Percentiles rank a stretch among this genome's conserved stretches.
phyloP scores from a whole-genome alignment of 2,113 vertebrate species.

The Cyanoramphus novaezelandiae region DNA sequence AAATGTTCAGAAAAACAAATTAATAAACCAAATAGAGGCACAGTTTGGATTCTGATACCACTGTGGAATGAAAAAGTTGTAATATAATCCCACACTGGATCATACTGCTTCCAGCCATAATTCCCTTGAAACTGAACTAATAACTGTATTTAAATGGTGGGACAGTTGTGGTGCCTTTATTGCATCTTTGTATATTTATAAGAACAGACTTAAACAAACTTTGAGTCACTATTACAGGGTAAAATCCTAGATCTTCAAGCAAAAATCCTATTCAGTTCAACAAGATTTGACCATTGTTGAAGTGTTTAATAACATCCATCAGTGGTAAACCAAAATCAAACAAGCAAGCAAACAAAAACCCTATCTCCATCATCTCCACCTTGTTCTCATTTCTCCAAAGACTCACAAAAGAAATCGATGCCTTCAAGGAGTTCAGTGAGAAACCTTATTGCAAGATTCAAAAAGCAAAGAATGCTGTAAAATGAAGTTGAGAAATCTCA shows the following conservation, averaged over 20 bases:
- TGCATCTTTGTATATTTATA: neutral
- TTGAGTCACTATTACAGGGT: neutral
- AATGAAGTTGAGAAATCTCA: neutral
- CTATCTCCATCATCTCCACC: neutral
- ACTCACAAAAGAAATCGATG: neutral
- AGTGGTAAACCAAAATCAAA: neutral
- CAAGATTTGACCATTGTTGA: neutral
- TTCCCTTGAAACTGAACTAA: neutral
- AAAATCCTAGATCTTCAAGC: neutral
- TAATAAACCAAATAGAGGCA: slow-evolving; percentile 46
- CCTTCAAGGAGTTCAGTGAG: neutral
- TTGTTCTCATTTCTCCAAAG: neutral
- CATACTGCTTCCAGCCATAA: slow-evolving; percentile 28
- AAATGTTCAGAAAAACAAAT: slow-evolving; percentile 65
- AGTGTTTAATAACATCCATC: neutral
- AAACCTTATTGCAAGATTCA: neutral
- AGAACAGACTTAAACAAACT: neutral
- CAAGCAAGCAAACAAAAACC: neutral
- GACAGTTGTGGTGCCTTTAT: neutral
- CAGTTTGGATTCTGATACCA: slow-evolving; percentile 33
- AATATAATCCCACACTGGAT: slow-evolving; percentile 15
- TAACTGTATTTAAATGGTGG: neutral
- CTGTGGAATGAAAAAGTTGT: slow-evolving; percentile 16
- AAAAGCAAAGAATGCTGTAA: neutral
- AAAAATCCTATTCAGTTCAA: neutral